These are phyloP conservation scores for Drosophila virilis DNA, from an alignment of 1,140 invertebrate species.

Conservation along the genomic window DNA sequence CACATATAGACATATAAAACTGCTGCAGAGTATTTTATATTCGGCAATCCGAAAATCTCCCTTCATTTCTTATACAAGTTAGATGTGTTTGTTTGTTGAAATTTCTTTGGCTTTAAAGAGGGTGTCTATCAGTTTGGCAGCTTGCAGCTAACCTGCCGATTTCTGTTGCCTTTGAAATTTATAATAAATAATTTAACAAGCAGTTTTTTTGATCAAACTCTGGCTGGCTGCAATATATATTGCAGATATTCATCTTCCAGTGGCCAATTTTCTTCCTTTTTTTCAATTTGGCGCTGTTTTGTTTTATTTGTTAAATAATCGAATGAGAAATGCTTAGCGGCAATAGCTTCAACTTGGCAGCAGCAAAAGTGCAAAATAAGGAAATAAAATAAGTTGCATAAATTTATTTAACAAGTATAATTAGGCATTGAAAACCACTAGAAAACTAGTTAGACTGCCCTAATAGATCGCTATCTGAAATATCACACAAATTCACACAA, in stretches of 20 bases:
- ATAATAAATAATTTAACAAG: conserved; percentile 1
- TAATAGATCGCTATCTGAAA: too few species aligned
- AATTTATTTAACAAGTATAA: too few species aligned
- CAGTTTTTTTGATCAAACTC: background rate
- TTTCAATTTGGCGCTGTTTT: background rate
- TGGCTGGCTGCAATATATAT: conserved; percentile 56
- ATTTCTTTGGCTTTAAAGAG: background rate
- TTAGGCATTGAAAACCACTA: too few species aligned
- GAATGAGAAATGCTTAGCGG: too few species aligned
- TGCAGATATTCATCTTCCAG: conserved; percentile 57
- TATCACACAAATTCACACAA: too few species aligned
- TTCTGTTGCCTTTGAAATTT: background rate
- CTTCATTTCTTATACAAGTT: background rate
- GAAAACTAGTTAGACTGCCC: too few species aligned
- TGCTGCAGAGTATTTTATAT: background rate
- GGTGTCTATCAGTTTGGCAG: background rate
- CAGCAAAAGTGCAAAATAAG: too few species aligned
- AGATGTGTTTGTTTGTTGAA: background rate
- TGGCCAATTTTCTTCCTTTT: conserved; percentile 8
- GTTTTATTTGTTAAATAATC: too few species aligned
- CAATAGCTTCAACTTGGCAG: too few species aligned
- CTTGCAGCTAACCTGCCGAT: background rate
- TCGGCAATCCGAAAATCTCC: background rate
- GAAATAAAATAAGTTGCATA: too few species aligned
- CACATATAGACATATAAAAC: too few species aligned